A percentile compares a stretch with the other conserved stretches of the same genome.
Evolutionary conservation across 2,113 vertebrate genomes (phyloP).

Genomic region (Pan troglodytes): NHGRI_mPanTro3-v2.1_pri NC_072408.2:64021001-64021500

Average conservation of each 20-base stretch:
- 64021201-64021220: too few relatives aligned
- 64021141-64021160: background rate
- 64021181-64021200: background rate
- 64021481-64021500: background rate
- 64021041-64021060: background rate
- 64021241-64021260: background rate
- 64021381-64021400: background rate
- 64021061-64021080: background rate
- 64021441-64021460: background rate
- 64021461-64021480: background rate
- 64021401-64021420: background rate
- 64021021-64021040: background rate
- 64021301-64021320: background rate
- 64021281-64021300: background rate
- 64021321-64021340: background rate
- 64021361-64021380: background rate
- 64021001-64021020: background rate
- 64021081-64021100: background rate
- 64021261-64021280: background rate
- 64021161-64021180: background rate
- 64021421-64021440: background rate
- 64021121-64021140: background rate
- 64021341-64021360: background rate
- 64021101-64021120: background rate
- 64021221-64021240: background rate